phyloP scores from a whole-genome alignment of 1,140 invertebrate species.

The Bombus fervidus region DNA sequence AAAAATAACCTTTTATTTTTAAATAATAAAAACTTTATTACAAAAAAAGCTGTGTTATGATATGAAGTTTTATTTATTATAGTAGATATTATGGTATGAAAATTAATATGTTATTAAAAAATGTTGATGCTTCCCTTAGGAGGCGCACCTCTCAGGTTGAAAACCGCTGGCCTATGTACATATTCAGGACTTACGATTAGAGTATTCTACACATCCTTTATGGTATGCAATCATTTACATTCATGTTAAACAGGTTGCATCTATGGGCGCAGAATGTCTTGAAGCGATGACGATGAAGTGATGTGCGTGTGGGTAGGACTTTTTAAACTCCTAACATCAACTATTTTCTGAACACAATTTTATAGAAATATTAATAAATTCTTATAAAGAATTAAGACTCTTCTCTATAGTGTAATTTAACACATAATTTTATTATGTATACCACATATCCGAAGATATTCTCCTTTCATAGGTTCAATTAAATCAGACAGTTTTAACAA shows the following conservation, averaged over 20 bases:
- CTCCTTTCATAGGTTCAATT: not conserved
- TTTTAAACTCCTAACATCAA: too few species aligned
- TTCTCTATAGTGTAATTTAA: not conserved
- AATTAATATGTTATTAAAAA: too few species aligned
- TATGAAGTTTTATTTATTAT: too few species aligned
- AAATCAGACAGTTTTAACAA: not conserved
- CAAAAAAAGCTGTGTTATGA: too few species aligned
- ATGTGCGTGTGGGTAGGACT: too few species aligned
- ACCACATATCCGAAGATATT: not conserved
- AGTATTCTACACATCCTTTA: not conserved
- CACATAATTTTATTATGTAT: not conserved
- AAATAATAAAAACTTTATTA: too few species aligned
- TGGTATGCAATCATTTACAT: conserved; percentile 4
- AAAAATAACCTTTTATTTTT: too few species aligned
- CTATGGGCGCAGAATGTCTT: not conserved
- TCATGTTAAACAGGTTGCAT: not conserved
- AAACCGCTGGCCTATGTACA: too few species aligned
- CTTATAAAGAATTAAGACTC: not conserved
- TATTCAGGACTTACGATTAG: not conserved
- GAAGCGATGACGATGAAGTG: not conserved
- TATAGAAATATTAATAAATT: not conserved
- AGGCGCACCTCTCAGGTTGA: too few species aligned
- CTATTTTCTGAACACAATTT: not conserved
- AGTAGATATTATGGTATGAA: too few species aligned
- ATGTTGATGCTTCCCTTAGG: too few species aligned